phyloP scores from a whole-genome alignment of 2,888 invertebrate species.

The Phengaris alcon region DNA sequence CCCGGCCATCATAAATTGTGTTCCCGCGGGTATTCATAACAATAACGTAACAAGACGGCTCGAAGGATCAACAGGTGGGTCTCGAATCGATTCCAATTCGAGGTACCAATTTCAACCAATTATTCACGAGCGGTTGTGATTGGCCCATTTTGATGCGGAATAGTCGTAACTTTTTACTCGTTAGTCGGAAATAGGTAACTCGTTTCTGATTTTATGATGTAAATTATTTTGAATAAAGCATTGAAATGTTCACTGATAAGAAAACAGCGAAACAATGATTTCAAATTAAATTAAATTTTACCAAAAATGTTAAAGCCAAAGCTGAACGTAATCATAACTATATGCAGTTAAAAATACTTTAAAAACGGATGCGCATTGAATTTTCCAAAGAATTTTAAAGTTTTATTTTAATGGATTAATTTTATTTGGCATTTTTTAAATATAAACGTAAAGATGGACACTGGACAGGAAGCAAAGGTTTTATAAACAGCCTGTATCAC shows the following conservation, averaged over 20 bases:
- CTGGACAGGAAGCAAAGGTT: conserved; percentile 10
- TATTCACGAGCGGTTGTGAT: conserved; percentile 33
- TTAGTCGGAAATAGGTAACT: neutral
- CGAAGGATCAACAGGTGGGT: conserved; percentile 29
- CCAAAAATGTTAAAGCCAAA: neutral
- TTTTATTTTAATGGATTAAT: neutral
- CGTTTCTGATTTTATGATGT: neutral
- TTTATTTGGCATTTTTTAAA: conserved; percentile 40
- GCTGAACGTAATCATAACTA: neutral
- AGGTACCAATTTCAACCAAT: conserved; percentile 26
- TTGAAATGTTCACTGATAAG: too few species aligned
- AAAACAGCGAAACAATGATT: too few species aligned
- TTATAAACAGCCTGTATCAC: conserved; percentile 45
- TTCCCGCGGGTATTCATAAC: conserved; percentile 59
- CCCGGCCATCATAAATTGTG: conserved; percentile 67
- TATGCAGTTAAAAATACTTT: neutral
- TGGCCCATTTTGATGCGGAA: conserved; percentile 5
- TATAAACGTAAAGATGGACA: neutral
- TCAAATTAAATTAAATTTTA: neutral
- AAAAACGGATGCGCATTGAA: neutral
- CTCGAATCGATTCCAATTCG: conserved; percentile 21
- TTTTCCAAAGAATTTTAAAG: neutral
- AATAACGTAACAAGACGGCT: conserved; percentile 54
- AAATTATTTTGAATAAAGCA: neutral
- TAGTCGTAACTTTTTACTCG: neutral